Evolutionary conservation across 2,113 vertebrate genomes (phyloP).

Genomic region (Lynx canadensis): DNA sequence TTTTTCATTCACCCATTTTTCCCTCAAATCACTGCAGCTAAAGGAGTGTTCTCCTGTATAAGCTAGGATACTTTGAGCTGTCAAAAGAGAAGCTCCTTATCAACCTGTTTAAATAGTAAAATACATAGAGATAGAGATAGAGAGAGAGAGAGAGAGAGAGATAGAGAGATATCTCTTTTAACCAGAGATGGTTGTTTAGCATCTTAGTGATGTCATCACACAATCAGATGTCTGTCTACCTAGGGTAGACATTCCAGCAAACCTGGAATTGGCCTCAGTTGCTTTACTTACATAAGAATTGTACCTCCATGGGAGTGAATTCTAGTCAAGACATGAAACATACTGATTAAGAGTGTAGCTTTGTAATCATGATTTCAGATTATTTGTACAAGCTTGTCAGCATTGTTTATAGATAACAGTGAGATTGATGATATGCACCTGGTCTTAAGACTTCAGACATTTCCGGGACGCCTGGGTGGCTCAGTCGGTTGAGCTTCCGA

Average conservation of each 20-base stretch:
- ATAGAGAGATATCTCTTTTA: not conserved
- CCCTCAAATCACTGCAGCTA: not conserved
- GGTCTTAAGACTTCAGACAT: not conserved
- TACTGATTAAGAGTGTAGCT: not conserved
- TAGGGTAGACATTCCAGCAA: not conserved
- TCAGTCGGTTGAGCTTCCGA: too few species aligned
- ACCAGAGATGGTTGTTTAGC: not conserved
- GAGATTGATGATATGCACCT: not conserved
- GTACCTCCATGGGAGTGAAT: not conserved
- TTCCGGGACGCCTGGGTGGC: too few species aligned
- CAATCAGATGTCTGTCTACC: not conserved
- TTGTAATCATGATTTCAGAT: not conserved
- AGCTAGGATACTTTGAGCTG: not conserved
- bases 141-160: too few species aligned
- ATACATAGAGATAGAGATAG: too few species aligned
- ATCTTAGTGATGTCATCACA: not conserved
- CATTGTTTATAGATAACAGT: not conserved
- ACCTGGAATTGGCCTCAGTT: not conserved
- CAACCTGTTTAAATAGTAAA: not conserved
- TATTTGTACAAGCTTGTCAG: not conserved
- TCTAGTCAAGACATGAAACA: not conserved
- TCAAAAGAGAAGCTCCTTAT: not conserved
- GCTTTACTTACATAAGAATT: not conserved
- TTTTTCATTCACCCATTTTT: not conserved
- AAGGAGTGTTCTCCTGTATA: not conserved